Conservation (phyloP, 2,888 invertebrate species). For the Athalia circularis region DNA sequence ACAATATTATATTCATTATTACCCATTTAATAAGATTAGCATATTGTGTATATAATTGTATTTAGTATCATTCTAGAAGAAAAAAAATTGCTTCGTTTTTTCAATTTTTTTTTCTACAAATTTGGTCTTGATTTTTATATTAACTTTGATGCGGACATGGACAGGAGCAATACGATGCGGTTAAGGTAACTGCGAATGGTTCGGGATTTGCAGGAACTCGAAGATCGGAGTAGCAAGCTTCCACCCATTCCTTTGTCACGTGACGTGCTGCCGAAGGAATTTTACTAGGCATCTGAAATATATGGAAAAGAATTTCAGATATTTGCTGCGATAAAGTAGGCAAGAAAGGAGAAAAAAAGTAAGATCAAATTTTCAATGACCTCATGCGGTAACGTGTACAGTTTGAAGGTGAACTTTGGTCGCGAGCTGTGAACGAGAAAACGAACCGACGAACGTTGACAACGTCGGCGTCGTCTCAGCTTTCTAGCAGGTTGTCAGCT, state of each 20-base stretch:
- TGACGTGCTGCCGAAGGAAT: constrained; percentile 63
- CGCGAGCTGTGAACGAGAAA: too few relatives aligned
- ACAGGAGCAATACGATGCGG: constrained; percentile 64
- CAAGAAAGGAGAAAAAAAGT: not conserved
- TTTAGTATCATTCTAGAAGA: too few relatives aligned
- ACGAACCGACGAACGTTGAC: not conserved
- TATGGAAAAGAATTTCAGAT: not conserved
- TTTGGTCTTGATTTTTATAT: not conserved
- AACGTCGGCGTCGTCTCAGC: constrained; percentile 27
- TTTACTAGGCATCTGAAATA: constrained; percentile 57
- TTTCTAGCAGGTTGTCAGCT: not conserved
- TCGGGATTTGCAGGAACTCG: constrained; percentile 49
- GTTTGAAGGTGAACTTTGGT: too few relatives aligned
- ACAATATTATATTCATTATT: too few relatives aligned
- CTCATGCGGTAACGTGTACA: too few relatives aligned
- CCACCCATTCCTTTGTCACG: constrained; percentile 67
- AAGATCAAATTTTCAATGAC: too few relatives aligned
- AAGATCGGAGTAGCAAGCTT: constrained; percentile 55
- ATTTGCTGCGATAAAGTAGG: not conserved
- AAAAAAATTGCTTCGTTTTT: too few relatives aligned
- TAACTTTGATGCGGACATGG: constrained; percentile 57
- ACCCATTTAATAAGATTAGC: too few relatives aligned
- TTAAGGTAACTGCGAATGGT: constrained; percentile 61
- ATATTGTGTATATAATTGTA: too few relatives aligned
- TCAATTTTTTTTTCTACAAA: too few relatives aligned